phyloP scores from a whole-genome alignment of 1,140 invertebrate species.

The Ylistrum balloti region DNA sequence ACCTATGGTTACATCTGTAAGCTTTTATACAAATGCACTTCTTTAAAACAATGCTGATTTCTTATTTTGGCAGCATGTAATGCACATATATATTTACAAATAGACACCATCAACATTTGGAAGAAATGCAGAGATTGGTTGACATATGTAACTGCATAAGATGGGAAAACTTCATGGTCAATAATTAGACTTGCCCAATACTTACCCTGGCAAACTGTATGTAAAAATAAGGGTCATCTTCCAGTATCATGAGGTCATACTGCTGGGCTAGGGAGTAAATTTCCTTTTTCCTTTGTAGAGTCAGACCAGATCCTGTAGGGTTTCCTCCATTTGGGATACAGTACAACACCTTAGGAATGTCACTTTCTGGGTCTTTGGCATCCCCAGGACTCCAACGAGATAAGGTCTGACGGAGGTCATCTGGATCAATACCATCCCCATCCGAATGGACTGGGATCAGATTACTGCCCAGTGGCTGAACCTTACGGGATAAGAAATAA shows the following conservation, averaged over 20 bases:
- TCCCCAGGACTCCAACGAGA: conserved; percentile 77
- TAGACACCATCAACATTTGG: too few relatives aligned
- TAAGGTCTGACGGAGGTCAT: conserved; percentile 72
- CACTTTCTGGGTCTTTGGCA: conserved; percentile 66
- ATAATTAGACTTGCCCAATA: conserved; percentile 43
- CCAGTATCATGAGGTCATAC: conserved; percentile 90
- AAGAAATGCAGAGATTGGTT: too few relatives aligned
- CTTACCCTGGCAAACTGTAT: conserved; percentile 86
- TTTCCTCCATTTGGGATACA: conserved; percentile 87
- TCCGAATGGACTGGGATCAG: conserved; percentile 78
- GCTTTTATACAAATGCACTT: too few relatives aligned
- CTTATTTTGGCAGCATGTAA: too few relatives aligned
- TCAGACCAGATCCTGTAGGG: conserved; percentile 88
- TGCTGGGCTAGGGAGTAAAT: conserved; percentile 89
- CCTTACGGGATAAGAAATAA: conserved; percentile 65
- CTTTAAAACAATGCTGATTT: too few relatives aligned
- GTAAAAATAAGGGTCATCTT: conserved; percentile 92
- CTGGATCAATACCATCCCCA: conserved; percentile 79
- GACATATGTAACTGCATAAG: too few relatives aligned
- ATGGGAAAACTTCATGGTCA: too few relatives aligned
- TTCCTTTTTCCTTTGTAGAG: conserved; percentile 86
- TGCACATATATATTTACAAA: too few relatives aligned
- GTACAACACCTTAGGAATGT: conserved; percentile 84
- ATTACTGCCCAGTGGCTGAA: conserved; percentile 76
- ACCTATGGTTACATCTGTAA: too few relatives aligned